Evolutionary conservation across 2,797 vertebrate genomes (phyloP).

Genomic region (Acanthiza pusilla): DNA sequence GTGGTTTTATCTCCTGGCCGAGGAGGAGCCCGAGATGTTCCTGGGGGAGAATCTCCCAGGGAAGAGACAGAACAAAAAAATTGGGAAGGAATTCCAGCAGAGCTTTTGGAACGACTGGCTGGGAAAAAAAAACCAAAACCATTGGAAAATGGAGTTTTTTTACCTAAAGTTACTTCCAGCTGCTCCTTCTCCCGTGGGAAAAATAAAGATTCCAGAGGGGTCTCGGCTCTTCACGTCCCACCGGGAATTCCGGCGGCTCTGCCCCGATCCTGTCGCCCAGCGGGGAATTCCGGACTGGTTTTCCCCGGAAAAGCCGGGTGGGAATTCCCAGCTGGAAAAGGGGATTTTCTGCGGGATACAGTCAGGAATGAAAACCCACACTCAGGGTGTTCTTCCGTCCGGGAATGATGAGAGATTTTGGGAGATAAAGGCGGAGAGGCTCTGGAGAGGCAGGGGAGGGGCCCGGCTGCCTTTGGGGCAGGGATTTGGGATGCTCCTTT

Average conservation of each 20-base stretch:
- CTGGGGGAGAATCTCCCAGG: not conserved
- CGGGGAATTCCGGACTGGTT: not conserved
- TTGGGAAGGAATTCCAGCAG: not conserved
- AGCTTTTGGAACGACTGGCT: not conserved
- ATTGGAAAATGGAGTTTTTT: not conserved
- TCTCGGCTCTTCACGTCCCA: not conserved
- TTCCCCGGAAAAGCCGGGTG: not conserved
- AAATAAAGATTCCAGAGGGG: not conserved
- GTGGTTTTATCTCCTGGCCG: not conserved
- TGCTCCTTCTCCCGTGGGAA: not conserved
- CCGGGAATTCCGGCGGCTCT: not conserved
- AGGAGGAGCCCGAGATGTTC: not conserved
- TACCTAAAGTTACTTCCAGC: not conserved
- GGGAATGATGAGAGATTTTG: not conserved
- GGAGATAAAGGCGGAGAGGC: not conserved
- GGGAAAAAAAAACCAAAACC: not conserved
- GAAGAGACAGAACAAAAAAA: not conserved
- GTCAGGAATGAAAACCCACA: not conserved
- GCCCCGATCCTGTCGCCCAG: not conserved
- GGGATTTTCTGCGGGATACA: not conserved
- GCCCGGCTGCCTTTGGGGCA: not conserved
- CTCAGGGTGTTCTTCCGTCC: slow-evolving; percentile 21
- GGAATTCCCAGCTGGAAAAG: not conserved
- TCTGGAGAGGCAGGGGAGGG: not conserved
- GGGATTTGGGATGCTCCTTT: not conserved